phyloP scores from a whole-genome alignment of 2,888 invertebrate species.

The Lapara coniferarum region DNA sequence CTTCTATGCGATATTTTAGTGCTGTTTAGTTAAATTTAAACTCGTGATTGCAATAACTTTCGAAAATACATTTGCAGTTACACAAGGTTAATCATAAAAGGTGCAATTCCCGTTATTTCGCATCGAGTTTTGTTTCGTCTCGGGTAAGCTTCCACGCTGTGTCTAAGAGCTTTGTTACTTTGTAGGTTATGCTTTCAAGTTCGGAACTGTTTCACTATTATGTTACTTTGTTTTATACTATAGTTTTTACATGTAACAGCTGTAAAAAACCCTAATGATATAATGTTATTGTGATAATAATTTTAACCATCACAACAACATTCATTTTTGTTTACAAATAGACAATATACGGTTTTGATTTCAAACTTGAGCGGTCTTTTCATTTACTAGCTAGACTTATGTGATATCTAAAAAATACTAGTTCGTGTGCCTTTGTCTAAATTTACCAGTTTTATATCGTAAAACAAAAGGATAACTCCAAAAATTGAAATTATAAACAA shows the following conservation, averaged over 20 bases:
- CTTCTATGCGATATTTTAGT: not conserved
- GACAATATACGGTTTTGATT: too few species aligned
- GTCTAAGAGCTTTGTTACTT: constrained; percentile 36
- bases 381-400: too few species aligned
- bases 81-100: not conserved
- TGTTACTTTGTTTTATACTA: not conserved
- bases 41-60: too few species aligned
- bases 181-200: constrained; percentile 41
- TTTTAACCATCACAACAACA: too few species aligned
- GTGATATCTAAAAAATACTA: too few species aligned
- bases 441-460: too few species aligned
- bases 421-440: too few species aligned
- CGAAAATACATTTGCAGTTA: too few species aligned
- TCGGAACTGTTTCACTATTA: constrained; percentile 28
- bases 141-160: constrained; percentile 33
- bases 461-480: too few species aligned
- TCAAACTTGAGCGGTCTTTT: too few species aligned
- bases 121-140: not conserved
- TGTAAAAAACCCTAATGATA: not conserved
- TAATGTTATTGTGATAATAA: constrained; percentile 1
- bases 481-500: too few species aligned
- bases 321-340: too few species aligned
- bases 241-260: not conserved
- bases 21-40: not conserved
- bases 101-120: not conserved